Evolutionary conservation across 92 coral and sea anemone species (phyloP), one percentile per base, ranked within the genome.

Genomic region (Isaurus tuberculatus): DNA sequence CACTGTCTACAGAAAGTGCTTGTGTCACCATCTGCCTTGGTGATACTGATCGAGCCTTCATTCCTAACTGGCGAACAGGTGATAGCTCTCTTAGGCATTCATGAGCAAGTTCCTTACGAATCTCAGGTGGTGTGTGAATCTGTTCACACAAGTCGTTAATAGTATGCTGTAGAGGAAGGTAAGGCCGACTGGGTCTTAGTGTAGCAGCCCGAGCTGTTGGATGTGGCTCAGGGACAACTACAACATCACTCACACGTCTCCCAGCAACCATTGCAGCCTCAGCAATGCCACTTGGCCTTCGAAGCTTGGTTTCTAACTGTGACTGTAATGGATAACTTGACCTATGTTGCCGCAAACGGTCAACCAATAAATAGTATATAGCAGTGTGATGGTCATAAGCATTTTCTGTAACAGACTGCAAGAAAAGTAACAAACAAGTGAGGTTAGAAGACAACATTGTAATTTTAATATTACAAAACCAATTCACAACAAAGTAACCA

Each of bases 211-310:
- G 92, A 15, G 86, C 91, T 17, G 87, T 82, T 0, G 89, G 82
- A 48, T 30, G 75, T 19, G 85, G 90, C 31, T 74, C 80, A 20
- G 91, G 94, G 8, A 86, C 87, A 15, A 91, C 75, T 20, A 89
- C 90, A 9, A 70, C 88, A 29, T 85, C 87, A 44, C 89, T 83
- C 20, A 73, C 82, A 55, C 84, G 86, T 64, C 86, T 60, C 19
- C 94, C 93, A 17, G 93, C 88, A 57, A 97, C 91, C 79, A 97
- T 92, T 16, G 99, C 99, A 23, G 96, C 95, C 65, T 97, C 98
- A 1, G 99, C 99, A 67, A 97, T 93, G 26, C 99, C 98, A 80
- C 99, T 97, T 0, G 99, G 99, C 63, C 99, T 92, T 37, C 99
- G 95, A 37, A 97, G 92, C 49, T 90, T 94, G 66, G 99, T 97